These are phyloP conservation scores for Dynastes maya DNA, from an alignment of 2,888 invertebrate genomes.

Conservation along the genomic window DNA sequence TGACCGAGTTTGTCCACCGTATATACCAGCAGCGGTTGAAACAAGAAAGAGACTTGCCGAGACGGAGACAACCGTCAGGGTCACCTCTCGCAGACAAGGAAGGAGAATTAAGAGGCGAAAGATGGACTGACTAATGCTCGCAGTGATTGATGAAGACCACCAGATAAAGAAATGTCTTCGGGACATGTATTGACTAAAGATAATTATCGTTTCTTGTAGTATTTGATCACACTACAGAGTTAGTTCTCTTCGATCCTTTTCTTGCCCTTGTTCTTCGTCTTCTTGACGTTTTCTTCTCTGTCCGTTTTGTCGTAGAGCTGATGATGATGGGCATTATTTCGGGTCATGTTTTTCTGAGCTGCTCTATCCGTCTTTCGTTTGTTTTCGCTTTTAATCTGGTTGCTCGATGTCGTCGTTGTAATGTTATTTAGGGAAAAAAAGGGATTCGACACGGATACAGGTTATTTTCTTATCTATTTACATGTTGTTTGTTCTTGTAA, in stretches of 20 bases:
- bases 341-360: slow-evolving; percentile 40
- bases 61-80: background rate
- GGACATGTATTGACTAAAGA: slow-evolving; percentile 68
- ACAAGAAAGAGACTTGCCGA: slow-evolving; percentile 23
- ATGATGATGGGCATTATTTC: slow-evolving; percentile 18
- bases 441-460: slow-evolving; percentile 59
- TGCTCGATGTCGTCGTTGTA: slow-evolving; percentile 13
- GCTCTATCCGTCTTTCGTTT: slow-evolving; percentile 18
- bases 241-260: no score
- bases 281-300: slow-evolving; percentile 30
- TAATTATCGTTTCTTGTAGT: slow-evolving; percentile 65
- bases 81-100: slow-evolving; percentile 36
- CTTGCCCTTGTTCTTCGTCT: slow-evolving; percentile 21
- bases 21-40: slow-evolving; percentile 53
- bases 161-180: slow-evolving; percentile 69
- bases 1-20: slow-evolving; percentile 62
- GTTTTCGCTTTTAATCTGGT: slow-evolving; percentile 36
- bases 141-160: slow-evolving; percentile 70
- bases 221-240: slow-evolving; percentile 49
- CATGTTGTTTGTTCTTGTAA: slow-evolving; percentile 55
- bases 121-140: slow-evolving; percentile 66
- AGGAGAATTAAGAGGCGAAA: slow-evolving; percentile 53
- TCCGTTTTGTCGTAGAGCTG: slow-evolving; percentile 45
- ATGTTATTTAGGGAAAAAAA: slow-evolving; percentile 52
- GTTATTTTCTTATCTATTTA: slow-evolving; percentile 54